Evolutionary conservation across 92 coral and sea anemone genomes (phyloP), one percentile per base, ranked within the genome.

Genomic region (Pocillopora grandis): DNA sequence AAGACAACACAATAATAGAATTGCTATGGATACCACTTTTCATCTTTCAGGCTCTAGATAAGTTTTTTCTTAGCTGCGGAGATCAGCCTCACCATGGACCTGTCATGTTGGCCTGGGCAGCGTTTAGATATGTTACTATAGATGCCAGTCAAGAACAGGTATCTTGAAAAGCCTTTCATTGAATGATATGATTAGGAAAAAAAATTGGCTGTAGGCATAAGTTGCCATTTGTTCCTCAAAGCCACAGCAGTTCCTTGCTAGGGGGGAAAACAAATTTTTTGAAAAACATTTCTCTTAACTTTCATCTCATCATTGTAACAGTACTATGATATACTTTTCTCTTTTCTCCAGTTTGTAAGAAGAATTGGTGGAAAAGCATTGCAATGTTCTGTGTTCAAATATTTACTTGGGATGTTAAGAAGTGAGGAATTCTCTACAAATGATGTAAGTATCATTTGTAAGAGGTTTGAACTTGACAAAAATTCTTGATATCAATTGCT

Each of bases 21-120:
- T 81, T 10, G 7, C 37, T 79, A 19, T 76, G 11, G 17, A 27
- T 42, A 42, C 4, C 5, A 14, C 55, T 49, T 9, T 36, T 73
- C 67, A 69, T 65, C 49, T n/a, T 12, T 63, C 49, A 95, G 98
- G 88, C 79, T 4, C 84, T 96, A n/a, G 99, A 94, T 78, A 86
- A 76, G 13, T 74, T 92, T 59, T 92, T 96, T 80, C 49, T 86
- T 60, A 87, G 90, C 87, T 94, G 98, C 97, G 99, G 99, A 21
- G 98, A 92, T 52, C 86, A 92, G 69, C 91, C 87, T 1, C 98
- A 94, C 65, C 99, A 96, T 68, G 98, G 99, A 49, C 98, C 99
- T 17, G 95, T 96, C 79, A 94, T 96, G 97, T 74, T 96, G 66
- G 94, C 98, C 75, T 96, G 99, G 99, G 97, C 99, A 75, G 98